A percentile compares a stretch with the other conserved stretches of the same genome.
Evolutionary conservation across 1,140 invertebrate genomes (phyloP).

Genomic region (Holcopasites calliopsidis): DNA sequence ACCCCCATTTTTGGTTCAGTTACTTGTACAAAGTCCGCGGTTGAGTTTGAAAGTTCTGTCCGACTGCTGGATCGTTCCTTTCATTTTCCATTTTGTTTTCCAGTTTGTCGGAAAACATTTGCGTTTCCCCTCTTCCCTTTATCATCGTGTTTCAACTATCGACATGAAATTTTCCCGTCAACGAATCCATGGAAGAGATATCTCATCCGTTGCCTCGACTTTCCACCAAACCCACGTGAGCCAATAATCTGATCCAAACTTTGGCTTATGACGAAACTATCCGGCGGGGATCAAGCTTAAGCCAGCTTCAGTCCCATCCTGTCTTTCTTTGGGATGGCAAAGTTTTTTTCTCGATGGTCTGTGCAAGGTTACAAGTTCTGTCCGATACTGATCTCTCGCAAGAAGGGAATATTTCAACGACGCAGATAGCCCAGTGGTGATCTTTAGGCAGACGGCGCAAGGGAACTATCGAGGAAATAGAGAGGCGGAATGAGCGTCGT

Average conservation of each 20-base stretch:
- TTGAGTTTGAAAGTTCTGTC: slow-evolving; percentile 1
- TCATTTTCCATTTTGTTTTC: too few relatives aligned
- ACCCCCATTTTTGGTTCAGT: not conserved
- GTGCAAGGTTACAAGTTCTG: not conserved
- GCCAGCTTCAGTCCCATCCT: not conserved
- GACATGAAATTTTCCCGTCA: not conserved
- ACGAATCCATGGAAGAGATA: too few relatives aligned
- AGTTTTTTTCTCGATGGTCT: not conserved
- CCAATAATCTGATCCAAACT: not conserved
- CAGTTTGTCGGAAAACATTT: too few relatives aligned
- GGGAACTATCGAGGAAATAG: not conserved
- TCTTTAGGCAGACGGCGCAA: not conserved
- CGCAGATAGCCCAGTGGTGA: not conserved
- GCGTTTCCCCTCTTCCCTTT: not conserved
- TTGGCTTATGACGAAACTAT: not conserved
- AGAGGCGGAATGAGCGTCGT: not conserved
- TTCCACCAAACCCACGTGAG: not conserved
- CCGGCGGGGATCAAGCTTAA: not conserved
- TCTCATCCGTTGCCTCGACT: not conserved
- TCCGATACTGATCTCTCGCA: not conserved
- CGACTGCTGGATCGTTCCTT: not conserved
- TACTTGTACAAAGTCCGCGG: too few relatives aligned
- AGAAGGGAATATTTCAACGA: not conserved
- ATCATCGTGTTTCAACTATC: too few relatives aligned
- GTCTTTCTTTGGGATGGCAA: not conserved